A percentile compares a stretch with the other conserved stretches of the same genome.
These are phyloP conservation scores for Papilio elwesi DNA, from an alignment of 2,888 invertebrate species.

Conservation along the genomic window DNA sequence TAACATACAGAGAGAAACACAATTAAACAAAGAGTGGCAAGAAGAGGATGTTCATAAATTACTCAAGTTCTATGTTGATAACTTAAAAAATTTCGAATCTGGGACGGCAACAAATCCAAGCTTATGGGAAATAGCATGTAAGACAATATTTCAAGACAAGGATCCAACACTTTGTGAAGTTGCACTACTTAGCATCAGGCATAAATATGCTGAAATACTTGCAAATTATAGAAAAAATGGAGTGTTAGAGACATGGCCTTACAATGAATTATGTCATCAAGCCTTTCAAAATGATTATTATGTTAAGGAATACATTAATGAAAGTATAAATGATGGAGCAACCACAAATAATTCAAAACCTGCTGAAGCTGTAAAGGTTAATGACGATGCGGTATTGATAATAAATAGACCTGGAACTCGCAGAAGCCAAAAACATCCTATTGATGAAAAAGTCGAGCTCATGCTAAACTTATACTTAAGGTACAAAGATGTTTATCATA, in stretches of 20 bases:
- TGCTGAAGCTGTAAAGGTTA: conserved; percentile 32
- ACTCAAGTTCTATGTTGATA: conserved; percentile 72
- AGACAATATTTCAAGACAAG: conserved; percentile 69
- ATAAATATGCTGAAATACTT: conserved; percentile 59
- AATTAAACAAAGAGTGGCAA: conserved; percentile 59
- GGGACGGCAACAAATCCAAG: conserved; percentile 64
- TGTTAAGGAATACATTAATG: conserved; percentile 45
- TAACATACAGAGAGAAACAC: conserved; percentile 43
- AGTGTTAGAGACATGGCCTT: conserved; percentile 58
- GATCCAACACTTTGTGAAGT: conserved; percentile 62
- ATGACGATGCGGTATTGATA: conserved; percentile 52
- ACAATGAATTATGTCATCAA: conserved; percentile 65
- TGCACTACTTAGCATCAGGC: conserved; percentile 60
- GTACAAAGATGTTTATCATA: conserved; percentile 62
- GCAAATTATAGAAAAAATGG: conserved; percentile 56
- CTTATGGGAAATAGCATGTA: conserved; percentile 74
- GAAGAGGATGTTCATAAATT: conserved; percentile 67
- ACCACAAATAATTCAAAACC: conserved; percentile 22
- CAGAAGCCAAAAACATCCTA: conserved; percentile 36
- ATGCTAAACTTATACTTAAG: conserved; percentile 70
- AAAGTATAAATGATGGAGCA: conserved; percentile 24
- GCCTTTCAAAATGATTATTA: conserved; percentile 67
- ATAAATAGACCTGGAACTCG: conserved; percentile 55
- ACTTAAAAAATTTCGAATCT: conserved; percentile 67
- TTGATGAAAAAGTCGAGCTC: conserved; percentile 64